Base-by-base conservation (phyloP, 2,888 invertebrate genomes). In the Encarsia formosa region DNA sequence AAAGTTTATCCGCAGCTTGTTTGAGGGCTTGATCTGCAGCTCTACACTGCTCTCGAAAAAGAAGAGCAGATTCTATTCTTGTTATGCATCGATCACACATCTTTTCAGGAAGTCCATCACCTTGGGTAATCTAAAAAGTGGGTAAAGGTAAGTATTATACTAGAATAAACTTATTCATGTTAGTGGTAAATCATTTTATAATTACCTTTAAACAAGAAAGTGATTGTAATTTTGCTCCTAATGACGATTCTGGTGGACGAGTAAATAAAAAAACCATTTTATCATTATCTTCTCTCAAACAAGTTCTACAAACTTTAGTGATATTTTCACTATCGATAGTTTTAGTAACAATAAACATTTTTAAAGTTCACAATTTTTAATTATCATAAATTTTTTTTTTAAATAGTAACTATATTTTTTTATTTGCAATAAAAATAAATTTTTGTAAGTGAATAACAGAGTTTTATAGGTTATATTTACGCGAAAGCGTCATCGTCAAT, bases 271-370 rank as follows among this genome's bases (percentile, higher is more conserved):
- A 73, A 49, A 73, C 63, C 73, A 73, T 73, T 61, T 71, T 73
- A 40, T 71, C 70, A 20, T 68, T 68, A 49, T 73, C 73, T 54
- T 73, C 73, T 49, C 73, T 65, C 13, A 73, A 59, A 52, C 73
- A 73, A 2, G 73, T 73, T 15, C 73, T 67, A 43, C 73, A 73
- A 32, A 73, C 56, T 58, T 70, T 73, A 26, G 70, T 67, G 22
- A 73, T 73, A 58, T 73, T 73, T 49, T 73, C 71, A 52, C 70
- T 66, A 44, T 73, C 72, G 24, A 73, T 73, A 52, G 68, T 66
- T 56, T 73, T 73, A 3, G 73, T 73, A 15, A 73, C 71, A 29
- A 73, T 71, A 57, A 73, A 73, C 73, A 73, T 73, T 40, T 48
- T 57, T n/a, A n/a, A n/a, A n/a, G n/a, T n/a, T n/a, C n/a, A n/a